A percentile compares a stretch with the other conserved stretches of the same genome.
Evolutionary conservation across 2,888 invertebrate genomes (phyloP).

Genomic region (Crioceris asparagi): DNA sequence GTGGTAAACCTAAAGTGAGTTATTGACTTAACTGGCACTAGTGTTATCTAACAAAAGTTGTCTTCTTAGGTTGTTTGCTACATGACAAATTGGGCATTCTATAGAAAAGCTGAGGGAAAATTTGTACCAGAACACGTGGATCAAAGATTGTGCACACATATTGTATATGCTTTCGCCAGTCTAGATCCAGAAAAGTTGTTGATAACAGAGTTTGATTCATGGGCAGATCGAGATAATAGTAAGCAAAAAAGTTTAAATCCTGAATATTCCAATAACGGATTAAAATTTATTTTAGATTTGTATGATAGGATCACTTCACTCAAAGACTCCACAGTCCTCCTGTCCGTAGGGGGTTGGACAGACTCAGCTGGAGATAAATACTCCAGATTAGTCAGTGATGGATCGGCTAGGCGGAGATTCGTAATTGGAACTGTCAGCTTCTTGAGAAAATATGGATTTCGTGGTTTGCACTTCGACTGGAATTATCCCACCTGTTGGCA

Average conservation of each 20-base stretch:
- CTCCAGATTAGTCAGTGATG: conserved; percentile 62
- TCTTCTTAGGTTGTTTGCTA: conserved; percentile 63
- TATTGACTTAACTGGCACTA: too few relatives aligned
- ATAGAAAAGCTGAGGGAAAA: conserved; percentile 70
- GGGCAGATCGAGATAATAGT: conserved; percentile 82
- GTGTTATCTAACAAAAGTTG: too few relatives aligned
- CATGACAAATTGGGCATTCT: conserved; percentile 82
- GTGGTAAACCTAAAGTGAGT: conserved; percentile 22
- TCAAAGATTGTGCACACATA: conserved; percentile 71
- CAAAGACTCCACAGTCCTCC: conserved; percentile 52
- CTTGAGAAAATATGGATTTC: conserved; percentile 63
- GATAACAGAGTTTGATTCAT: conserved; percentile 74
- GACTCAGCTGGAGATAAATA: conserved; percentile 85
- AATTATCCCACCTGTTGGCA: conserved; percentile 93
- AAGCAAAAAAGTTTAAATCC: conserved; percentile 30
- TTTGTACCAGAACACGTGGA: conserved; percentile 81
- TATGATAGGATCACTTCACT: conserved; percentile 68
- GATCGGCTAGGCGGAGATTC: conserved; percentile 56
- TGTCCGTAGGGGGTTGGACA: conserved; percentile 93
- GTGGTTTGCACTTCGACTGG: conserved; percentile 88
- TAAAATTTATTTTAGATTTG: conserved; percentile 48
- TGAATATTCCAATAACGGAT: neutral
- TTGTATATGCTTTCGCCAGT: conserved; percentile 84
- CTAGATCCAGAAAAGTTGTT: conserved; percentile 68
- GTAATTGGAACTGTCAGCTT: conserved; percentile 59